These are phyloP conservation scores for Acrossocheilus fasciatus DNA, from an alignment of 2,797 vertebrate genomes.

Conservation along the genomic window DNA sequence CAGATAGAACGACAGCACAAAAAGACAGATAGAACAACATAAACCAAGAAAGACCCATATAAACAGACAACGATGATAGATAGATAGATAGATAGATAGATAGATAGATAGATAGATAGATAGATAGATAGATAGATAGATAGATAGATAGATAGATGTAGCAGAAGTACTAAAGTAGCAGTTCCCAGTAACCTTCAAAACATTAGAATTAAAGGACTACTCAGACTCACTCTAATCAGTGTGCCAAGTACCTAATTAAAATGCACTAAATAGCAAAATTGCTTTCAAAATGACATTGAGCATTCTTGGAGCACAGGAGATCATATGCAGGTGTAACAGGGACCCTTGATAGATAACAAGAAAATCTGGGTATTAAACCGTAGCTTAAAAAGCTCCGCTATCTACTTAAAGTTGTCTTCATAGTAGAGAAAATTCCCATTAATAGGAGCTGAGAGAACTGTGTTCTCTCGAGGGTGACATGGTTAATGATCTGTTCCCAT, in stretches of 20 bases:
- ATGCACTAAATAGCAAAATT: conserved; percentile 16
- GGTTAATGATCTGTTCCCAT: conserved; percentile 72
- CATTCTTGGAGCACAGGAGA: not conserved
- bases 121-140: not conserved
- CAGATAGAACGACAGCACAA: not conserved
- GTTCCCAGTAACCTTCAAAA: conserved; percentile 24
- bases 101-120: not conserved
- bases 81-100: not conserved
- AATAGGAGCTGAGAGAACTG: conserved; percentile 38
- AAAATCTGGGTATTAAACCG: not conserved
- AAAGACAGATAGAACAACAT: not conserved
- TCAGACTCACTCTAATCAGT: conserved; percentile 11
- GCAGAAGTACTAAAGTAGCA: not conserved
- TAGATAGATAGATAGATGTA: not conserved
- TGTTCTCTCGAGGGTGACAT: conserved; percentile 33
- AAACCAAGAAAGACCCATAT: not conserved
- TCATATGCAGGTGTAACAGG: not conserved
- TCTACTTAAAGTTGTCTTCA: conserved; percentile 23
- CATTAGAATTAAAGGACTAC: not conserved
- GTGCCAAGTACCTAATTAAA: conserved; percentile 24
- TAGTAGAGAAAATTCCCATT: conserved; percentile 25
- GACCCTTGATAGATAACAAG: not conserved
- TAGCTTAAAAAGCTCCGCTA: conserved; percentile 16
- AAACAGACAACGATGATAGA: not conserved
- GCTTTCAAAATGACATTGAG: conserved; percentile 32